Percentiles rank a stretch among this genome's conserved stretches.
Conservation (phyloP, 2,888 invertebrate species). For the Lysandra coridon region DNA sequence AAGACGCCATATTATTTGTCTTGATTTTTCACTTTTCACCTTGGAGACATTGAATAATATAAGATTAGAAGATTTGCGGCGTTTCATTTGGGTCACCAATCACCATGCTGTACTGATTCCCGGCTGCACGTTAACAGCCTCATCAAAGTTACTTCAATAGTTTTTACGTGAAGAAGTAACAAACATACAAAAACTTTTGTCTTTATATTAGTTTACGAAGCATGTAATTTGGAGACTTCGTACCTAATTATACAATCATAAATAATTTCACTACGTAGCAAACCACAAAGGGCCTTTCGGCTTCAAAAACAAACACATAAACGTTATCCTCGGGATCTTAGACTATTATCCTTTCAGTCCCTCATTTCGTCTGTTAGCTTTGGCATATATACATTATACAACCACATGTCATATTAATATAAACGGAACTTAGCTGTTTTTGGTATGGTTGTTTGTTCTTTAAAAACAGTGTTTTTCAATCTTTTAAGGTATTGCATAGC, state of each 20-base stretch:
- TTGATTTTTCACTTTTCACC: too few species aligned
- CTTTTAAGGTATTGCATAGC: too few species aligned
- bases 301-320: conserved; percentile 18
- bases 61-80: too few species aligned
- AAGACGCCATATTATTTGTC: too few species aligned
- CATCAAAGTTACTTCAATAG: too few species aligned
- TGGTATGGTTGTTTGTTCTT: neutral
- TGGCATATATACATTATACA: neutral
- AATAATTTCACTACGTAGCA: neutral
- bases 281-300: neutral
- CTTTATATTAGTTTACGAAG: neutral
- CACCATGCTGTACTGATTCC: too few species aligned
- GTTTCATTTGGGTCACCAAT: too few species aligned
- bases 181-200: neutral
- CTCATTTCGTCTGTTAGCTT: neutral
- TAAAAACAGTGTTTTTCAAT: too few species aligned
- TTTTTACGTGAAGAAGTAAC: neutral
- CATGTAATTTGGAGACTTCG: neutral
- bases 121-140: too few species aligned
- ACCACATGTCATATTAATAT: neutral
- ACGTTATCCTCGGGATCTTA: neutral
- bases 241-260: neutral
- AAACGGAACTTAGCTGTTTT: neutral
- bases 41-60: too few species aligned
- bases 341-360: conserved; percentile 6